Conservation (phyloP, 1,140 invertebrate species). For the Scylla paramamosain region DNA sequence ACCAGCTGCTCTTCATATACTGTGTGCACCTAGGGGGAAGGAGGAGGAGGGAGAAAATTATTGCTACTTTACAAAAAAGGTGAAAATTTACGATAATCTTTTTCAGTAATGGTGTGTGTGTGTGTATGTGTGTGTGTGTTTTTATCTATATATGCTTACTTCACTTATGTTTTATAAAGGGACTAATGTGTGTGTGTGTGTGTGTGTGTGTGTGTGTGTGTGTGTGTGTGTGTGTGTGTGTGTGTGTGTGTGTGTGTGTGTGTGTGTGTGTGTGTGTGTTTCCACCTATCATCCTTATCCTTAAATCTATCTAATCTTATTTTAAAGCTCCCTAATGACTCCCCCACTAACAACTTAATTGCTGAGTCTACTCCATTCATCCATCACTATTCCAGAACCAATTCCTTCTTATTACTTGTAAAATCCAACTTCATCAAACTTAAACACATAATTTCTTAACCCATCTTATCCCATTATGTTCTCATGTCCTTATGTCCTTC, state of each 20-base stretch:
- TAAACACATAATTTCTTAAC: too few relatives aligned
- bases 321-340: too few relatives aligned
- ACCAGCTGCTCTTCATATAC: conserved; percentile 39
- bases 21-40: neutral
- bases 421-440: too few relatives aligned
- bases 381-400: neutral
- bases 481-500: too few relatives aligned
- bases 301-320: too few relatives aligned
- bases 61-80: neutral
- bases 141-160: conserved; percentile 37
- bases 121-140: conserved; percentile 61
- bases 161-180: too few relatives aligned
- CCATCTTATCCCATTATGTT: too few relatives aligned
- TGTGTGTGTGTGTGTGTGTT: conserved; percentile 26
- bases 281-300: too few relatives aligned
- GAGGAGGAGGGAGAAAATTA: neutral
- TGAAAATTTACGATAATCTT: too few relatives aligned
- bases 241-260: conserved; percentile 57
- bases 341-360: too few relatives aligned
- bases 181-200: conserved; percentile 46
- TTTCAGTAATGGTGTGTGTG: conserved; percentile 27
- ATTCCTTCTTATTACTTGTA: too few relatives aligned
- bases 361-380: too few relatives aligned
- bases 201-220: conserved; percentile 68
- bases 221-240: conserved; percentile 50